phyloP scores from a whole-genome alignment of 2,113 vertebrate genomes.

The Pygoscelis adeliae region DNA sequence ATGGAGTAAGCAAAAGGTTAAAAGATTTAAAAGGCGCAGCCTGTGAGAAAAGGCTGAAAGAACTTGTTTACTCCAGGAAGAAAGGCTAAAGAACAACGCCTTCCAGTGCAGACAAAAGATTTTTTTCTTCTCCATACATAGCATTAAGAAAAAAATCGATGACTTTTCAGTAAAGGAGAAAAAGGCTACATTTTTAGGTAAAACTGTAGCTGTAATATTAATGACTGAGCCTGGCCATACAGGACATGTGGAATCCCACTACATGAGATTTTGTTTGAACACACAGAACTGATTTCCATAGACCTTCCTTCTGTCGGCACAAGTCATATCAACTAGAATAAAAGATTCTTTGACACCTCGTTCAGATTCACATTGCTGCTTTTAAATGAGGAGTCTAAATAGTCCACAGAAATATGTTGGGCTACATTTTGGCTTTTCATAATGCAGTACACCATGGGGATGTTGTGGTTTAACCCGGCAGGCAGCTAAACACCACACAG shows the following conservation, averaged over 20 bases:
- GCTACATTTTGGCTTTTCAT: not conserved
- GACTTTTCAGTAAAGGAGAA: not conserved
- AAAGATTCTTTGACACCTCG: not conserved
- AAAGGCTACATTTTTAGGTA: not conserved
- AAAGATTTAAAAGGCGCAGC: not conserved
- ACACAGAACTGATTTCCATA: not conserved
- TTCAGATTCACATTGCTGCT: not conserved
- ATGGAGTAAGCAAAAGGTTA: not conserved
- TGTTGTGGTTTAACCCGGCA: too few species aligned
- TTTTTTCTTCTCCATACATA: not conserved
- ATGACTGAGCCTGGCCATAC: not conserved
- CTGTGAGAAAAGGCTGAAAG: not conserved
- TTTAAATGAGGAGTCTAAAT: not conserved
- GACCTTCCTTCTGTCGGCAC: not conserved
- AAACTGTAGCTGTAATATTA: not conserved
- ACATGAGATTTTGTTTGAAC: not conserved
- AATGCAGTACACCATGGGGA: not conserved
- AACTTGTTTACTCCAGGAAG: not conserved
- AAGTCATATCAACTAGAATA: fast-evolving
- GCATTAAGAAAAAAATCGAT: not conserved
- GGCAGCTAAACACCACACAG: too few species aligned
- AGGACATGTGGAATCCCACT: not conserved
- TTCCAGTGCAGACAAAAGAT: not conserved
- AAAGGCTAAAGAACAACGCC: not conserved
- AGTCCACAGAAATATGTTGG: not conserved